Evolutionary conservation across 2,113 vertebrate genomes (phyloP).

Genomic region (Philantomba maxwellii): DNA sequence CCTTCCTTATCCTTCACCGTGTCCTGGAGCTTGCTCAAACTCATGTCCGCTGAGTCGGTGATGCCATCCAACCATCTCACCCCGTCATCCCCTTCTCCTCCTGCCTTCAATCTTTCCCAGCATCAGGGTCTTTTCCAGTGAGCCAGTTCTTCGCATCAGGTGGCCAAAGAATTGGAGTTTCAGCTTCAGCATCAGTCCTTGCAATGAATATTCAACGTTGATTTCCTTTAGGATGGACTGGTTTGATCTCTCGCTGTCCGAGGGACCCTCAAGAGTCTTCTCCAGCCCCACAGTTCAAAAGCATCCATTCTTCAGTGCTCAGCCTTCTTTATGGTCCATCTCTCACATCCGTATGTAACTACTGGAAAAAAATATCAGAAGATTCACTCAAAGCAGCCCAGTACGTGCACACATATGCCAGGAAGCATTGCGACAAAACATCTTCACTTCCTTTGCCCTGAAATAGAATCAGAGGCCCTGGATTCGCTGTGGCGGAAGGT

Average conservation of each 20-base stretch:
- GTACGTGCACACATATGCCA: fast-evolving
- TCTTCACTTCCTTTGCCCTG: no score
- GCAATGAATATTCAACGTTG: background rate
- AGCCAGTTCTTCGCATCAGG: background rate
- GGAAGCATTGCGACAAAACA: fast-evolving
- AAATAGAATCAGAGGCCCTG: background rate
- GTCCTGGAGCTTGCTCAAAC: fast-evolving
- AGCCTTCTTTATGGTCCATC: background rate
- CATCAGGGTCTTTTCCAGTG: background rate
- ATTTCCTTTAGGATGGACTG: background rate
- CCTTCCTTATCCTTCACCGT: background rate
- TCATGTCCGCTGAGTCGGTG: fast-evolving
- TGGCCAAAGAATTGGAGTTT: background rate
- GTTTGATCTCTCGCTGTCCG: background rate
- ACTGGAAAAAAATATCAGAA: background rate
- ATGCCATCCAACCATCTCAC: background rate
- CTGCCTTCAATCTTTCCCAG: background rate
- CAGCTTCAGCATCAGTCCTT: background rate
- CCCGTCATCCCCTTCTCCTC: background rate
- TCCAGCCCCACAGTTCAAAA: background rate
- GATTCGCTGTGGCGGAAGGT: fast-evolving
- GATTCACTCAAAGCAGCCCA: fast-evolving
- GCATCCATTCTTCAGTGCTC: background rate
- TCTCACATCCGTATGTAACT: fast-evolving
- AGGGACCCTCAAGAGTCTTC: background rate